phyloP scores from a whole-genome alignment of 23 tunicate genomes.

The Diplosoma virens region DNA sequence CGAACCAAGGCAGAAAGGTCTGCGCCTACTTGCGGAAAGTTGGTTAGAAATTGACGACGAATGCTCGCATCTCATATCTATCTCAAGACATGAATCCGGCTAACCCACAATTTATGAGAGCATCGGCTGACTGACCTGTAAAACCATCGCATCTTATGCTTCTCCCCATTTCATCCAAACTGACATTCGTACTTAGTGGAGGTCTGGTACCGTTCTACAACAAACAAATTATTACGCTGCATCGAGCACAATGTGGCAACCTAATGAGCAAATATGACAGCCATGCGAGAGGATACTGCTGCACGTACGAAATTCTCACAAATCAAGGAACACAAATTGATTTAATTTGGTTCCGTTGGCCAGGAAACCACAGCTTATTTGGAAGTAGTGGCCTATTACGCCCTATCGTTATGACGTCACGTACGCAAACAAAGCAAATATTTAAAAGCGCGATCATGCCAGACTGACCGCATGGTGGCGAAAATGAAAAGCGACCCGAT shows the following conservation, averaged over 20 bases:
- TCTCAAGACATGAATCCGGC: neutral
- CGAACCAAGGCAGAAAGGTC: slow-evolving; percentile 78
- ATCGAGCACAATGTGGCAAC: neutral
- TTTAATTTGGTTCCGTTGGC: no score
- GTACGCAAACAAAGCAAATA: no score
- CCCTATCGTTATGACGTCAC: no score
- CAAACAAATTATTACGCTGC: neutral
- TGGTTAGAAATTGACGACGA: neutral
- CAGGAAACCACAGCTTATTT: no score
- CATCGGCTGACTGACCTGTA: slow-evolving; percentile 40
- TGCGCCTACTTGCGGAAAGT: slow-evolving; percentile 47
- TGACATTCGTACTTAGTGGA: slow-evolving; percentile 36
- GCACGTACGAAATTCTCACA: no score
- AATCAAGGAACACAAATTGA: no score
- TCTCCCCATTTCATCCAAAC: slow-evolving; percentile 33
- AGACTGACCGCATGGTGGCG: no score
- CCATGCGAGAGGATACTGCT: no score
- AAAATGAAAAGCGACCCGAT: no score
- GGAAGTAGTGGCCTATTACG: no score
- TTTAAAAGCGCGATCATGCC: no score
- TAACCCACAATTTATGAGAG: neutral
- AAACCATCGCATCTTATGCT: slow-evolving; percentile 66
- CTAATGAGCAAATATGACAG: no score
- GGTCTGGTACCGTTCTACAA: slow-evolving; percentile 75
- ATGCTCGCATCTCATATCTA: neutral